Percentiles rank a stretch among this genome's conserved stretches.
Conservation (phyloP, 2,888 invertebrate genomes). For the Trichopria drosophilae region DNA sequence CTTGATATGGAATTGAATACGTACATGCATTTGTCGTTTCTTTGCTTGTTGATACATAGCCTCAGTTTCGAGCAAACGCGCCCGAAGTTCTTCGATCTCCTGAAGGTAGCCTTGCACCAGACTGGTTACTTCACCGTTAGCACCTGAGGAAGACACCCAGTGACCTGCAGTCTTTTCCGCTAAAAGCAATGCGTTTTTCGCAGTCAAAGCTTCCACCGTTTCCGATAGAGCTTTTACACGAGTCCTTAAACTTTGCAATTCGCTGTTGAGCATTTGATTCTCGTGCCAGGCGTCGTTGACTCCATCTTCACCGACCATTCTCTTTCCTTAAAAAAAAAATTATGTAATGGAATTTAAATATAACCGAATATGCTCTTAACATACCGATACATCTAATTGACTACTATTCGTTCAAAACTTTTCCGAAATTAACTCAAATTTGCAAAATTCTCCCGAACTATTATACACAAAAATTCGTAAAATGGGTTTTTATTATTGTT, state of each 20-base stretch:
- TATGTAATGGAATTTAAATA: slow-evolving; percentile 1
- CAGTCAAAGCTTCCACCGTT: slow-evolving; percentile 84
- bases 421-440: too few relatives aligned
- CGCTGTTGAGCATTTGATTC: slow-evolving; percentile 87
- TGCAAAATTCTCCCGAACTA: too few relatives aligned
- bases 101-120: slow-evolving; percentile 82
- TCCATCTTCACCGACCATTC: slow-evolving; percentile 84
- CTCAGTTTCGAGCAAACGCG: slow-evolving; percentile 86
- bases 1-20: slow-evolving; percentile 10
- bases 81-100: slow-evolving; percentile 88
- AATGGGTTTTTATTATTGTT: too few relatives aligned
- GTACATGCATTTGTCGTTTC: slow-evolving; percentile 53
- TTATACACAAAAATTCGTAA: too few relatives aligned
- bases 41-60: slow-evolving; percentile 75
- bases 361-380: slow-evolving; percentile 1
- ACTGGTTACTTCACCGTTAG: slow-evolving; percentile 63
- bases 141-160: slow-evolving; percentile 63
- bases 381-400: too few relatives aligned
- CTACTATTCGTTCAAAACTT: too few relatives aligned
- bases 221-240: slow-evolving; percentile 94
- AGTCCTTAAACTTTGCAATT: slow-evolving; percentile 83
- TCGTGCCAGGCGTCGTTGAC: slow-evolving; percentile 96
- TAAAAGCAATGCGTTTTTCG: slow-evolving; percentile 78
- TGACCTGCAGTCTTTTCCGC: slow-evolving; percentile 74
- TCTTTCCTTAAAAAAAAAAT: slow-evolving; percentile 71